Conservation (phyloP, 1,140 invertebrate genomes). For the Sycophila sp. region DNA sequence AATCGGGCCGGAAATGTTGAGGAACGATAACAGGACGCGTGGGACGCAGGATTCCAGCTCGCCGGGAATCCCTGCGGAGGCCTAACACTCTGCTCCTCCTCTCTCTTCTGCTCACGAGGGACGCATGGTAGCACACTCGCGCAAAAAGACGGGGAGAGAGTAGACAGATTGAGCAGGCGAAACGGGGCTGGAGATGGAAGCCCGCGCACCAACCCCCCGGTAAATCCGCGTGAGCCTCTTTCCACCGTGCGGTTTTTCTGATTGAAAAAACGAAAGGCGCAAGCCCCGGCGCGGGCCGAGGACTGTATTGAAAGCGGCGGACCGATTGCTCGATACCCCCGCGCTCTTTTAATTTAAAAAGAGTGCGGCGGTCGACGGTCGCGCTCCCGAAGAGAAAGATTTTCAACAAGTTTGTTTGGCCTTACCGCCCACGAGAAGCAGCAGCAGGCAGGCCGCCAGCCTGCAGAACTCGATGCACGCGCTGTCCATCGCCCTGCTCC, state of each 20-base stretch:
- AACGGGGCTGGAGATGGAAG: neutral
- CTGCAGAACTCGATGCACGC: constrained; percentile 46
- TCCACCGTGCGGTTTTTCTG: too few species aligned
- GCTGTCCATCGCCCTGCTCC: constrained; percentile 51
- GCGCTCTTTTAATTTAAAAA: too few species aligned
- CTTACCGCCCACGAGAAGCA: constrained; percentile 58
- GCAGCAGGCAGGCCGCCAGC: constrained; percentile 51
- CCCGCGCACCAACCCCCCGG: neutral
- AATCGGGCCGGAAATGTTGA: neutral
- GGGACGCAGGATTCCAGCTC: neutral
- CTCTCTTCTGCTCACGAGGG: neutral
- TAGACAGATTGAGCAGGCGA: neutral
- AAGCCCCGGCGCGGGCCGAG: neutral
- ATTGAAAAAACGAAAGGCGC: too few species aligned
- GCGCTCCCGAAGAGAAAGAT: too few species aligned
- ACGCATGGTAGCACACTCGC: neutral
- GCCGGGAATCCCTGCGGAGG: neutral
- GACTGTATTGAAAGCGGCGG: neutral
- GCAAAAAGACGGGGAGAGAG: neutral
- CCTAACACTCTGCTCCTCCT: neutral
- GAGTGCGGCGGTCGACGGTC: too few species aligned
- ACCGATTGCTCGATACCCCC: too few species aligned
- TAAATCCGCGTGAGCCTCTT: too few species aligned
- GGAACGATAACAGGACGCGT: constrained; percentile 8
- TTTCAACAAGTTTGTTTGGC: too few species aligned